Evolutionary conservation across 1,140 invertebrate species (phyloP).

Genomic region (Aphelinus certus): DNA sequence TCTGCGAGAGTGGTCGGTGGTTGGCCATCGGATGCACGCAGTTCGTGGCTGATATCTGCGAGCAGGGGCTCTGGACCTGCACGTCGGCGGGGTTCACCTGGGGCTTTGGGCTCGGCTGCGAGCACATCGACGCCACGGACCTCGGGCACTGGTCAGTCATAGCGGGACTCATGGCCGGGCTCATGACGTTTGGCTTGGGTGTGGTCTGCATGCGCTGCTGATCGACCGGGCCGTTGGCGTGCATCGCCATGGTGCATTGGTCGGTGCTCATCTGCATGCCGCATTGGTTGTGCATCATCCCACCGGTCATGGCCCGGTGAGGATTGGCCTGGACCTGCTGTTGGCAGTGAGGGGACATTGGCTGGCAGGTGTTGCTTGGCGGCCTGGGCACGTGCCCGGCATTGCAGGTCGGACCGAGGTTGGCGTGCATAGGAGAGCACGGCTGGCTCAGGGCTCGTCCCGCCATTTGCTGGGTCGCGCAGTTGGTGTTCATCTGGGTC

Average conservation of each 20-base stretch:
- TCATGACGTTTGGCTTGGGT: slow-evolving; percentile 18
- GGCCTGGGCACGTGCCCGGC: slow-evolving; percentile 35
- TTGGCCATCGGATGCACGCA: slow-evolving; percentile 48
- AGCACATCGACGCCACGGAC: slow-evolving; percentile 47
- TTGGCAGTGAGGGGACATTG: slow-evolving; percentile 55
- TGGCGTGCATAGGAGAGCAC: slow-evolving; percentile 47
- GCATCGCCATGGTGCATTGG: slow-evolving; percentile 40
- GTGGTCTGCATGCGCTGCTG: slow-evolving; percentile 20
- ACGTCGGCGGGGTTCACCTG: slow-evolving; percentile 37
- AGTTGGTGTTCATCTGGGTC: slow-evolving; percentile 49
- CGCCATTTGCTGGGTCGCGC: slow-evolving; percentile 37
- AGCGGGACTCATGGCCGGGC: slow-evolving; percentile 26
- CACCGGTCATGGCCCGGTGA: slow-evolving; percentile 12
- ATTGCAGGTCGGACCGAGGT: slow-evolving; percentile 43
- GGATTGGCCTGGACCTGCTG: slow-evolving; percentile 42
- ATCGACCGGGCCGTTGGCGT: slow-evolving; percentile 33
- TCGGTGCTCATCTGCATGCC: slow-evolving; percentile 43
- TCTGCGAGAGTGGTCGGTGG: slow-evolving; percentile 17
- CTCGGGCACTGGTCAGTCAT: slow-evolving; percentile 44
- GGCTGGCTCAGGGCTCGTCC: slow-evolving; percentile 41
- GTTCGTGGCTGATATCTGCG: slow-evolving; percentile 46
- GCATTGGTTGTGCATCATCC: slow-evolving; percentile 41
- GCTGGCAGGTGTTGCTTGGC: slow-evolving; percentile 48
- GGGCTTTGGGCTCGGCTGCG: slow-evolving; percentile 39
- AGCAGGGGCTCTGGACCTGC: slow-evolving; percentile 43